Evolutionary conservation across 2,888 invertebrate genomes (phyloP), one percentile per base, ranked within the genome.

Genomic region (Drosophila aldrichi): DNA sequence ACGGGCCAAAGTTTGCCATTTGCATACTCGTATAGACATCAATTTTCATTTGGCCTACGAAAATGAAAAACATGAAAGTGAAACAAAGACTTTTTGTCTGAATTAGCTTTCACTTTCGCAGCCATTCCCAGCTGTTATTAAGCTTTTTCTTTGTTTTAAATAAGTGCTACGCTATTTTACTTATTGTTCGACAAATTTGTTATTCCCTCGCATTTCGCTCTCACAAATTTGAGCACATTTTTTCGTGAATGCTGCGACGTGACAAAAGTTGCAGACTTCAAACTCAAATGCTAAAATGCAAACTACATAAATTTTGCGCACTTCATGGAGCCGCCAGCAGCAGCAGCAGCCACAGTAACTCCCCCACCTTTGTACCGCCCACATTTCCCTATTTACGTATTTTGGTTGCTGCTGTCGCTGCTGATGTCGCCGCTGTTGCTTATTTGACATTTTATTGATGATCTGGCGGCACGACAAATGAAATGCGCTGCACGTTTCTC

Each of bases 381-480:
- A 36, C 44, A 18, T 7, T 18, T 18, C 32, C 25, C 18, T 4
- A 16, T 25, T 57, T 2, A 16, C 10, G 40, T 69, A 67, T 69
- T 66, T 68, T 56, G 43, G 48, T 29, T 6, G 46, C n/a, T 18
- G 48, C 29, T 48, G 48, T 14, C n/a, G 40, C 4, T 4, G 40
- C 4, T 4, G 40, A 9, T 9, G 46, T 25, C 16, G 46, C n/a
- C 16, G 43, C 52, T 51, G 43, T 66, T 56, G 71, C 78, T 82
- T 86, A 89, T 89, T 84, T 79, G 87, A 89, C 89, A 79, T 81
- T 87, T 83, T 89, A 85, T 85, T 85, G 89, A 85, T 85, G 89
- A 82, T 74, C 68, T 63, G 61, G 51, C 44, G 43, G 52, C 61
- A 34, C 65, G 54, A 63, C 40, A 69, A 67, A 63, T 48, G 58